A percentile compares a stretch with the other conserved stretches of the same genome.
phyloP scores from a whole-genome alignment of 2,888 invertebrate genomes.

The Eumacrocentrus americanus region DNA sequence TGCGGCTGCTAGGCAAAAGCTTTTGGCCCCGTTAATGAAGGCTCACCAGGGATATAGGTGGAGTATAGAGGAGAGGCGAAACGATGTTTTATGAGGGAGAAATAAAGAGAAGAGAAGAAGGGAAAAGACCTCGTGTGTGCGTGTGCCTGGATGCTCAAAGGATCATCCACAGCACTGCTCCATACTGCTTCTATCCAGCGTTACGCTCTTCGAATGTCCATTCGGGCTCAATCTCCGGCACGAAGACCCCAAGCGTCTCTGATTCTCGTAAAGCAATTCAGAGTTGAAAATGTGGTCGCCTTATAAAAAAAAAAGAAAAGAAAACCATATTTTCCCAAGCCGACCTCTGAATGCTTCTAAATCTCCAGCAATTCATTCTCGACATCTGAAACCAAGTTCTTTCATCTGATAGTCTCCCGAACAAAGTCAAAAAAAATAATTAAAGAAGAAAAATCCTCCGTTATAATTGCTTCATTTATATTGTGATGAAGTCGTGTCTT shows the following conservation, averaged over 20 bases:
- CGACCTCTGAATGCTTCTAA: neutral
- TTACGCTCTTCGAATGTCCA: conserved; percentile 23
- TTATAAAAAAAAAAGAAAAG: neutral
- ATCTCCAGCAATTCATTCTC: neutral
- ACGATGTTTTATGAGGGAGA: conserved; percentile 18
- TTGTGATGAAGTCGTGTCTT: conserved; percentile 14
- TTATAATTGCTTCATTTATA: conserved; percentile 18
- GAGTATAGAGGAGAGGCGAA: conserved; percentile 1
- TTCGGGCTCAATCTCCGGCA: conserved; percentile 20
- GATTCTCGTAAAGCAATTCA: neutral
- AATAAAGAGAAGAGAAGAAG: neutral
- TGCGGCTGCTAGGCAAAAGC: conserved; percentile 6
- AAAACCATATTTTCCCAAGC: neutral
- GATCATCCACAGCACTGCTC: conserved; percentile 11
- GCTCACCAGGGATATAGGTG: conserved; percentile 1
- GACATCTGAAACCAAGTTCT: neutral
- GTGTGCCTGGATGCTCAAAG: conserved; percentile 13
- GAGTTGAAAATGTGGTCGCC: neutral
- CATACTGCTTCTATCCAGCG: conserved; percentile 6
- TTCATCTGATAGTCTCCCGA: neutral
- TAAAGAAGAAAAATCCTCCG: neutral
- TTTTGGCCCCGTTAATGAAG: conserved; percentile 19
- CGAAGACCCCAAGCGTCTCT: conserved; percentile 8
- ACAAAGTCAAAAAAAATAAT: neutral
- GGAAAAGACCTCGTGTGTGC: neutral